These are phyloP conservation scores for Stigmatopora nigra DNA, from an alignment of 2,113 vertebrate species.

Conservation along the genomic window DNA sequence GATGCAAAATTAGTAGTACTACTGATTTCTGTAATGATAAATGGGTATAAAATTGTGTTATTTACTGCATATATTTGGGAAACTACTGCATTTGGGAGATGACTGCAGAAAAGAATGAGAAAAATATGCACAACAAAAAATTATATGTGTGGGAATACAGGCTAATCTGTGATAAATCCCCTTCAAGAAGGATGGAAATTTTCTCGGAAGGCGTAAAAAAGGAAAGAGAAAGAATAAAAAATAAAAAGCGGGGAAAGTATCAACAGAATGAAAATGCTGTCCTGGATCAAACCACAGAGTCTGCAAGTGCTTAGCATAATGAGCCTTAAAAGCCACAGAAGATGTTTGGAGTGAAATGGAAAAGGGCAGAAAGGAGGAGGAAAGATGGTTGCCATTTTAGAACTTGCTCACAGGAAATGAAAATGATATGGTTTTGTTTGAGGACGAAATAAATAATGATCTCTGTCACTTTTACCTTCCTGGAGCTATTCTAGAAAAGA, in stretches of 20 bases:
- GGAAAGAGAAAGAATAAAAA: constrained; percentile 8
- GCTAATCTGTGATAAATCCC: constrained; percentile 1
- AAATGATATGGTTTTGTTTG: not conserved
- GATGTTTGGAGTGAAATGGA: constrained; percentile 22
- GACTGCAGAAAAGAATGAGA: not conserved
- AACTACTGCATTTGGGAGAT: not conserved
- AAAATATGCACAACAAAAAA: not conserved
- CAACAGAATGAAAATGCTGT: constrained; percentile 10
- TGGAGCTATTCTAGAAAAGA: too few relatives aligned
- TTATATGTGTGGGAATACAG: not conserved
- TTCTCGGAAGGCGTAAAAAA: constrained; percentile 9
- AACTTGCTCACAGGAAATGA: constrained; percentile 5
- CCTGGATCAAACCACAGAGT: constrained; percentile 9
- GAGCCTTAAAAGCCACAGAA: constrained; percentile 26
- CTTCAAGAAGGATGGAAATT: not conserved
- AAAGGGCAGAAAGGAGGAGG: constrained; percentile 10
- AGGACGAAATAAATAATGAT: too few relatives aligned
- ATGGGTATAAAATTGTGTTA: not conserved
- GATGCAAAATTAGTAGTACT: not conserved
- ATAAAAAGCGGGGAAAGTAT: constrained; percentile 12
- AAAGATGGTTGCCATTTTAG: constrained; percentile 11
- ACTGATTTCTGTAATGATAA: not conserved
- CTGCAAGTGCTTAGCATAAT: constrained; percentile 37
- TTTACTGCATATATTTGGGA: not conserved
- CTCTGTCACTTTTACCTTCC: too few relatives aligned